Conservation (phyloP, 2,113 vertebrate genomes). For the Triplophysa siluroides region DNA sequence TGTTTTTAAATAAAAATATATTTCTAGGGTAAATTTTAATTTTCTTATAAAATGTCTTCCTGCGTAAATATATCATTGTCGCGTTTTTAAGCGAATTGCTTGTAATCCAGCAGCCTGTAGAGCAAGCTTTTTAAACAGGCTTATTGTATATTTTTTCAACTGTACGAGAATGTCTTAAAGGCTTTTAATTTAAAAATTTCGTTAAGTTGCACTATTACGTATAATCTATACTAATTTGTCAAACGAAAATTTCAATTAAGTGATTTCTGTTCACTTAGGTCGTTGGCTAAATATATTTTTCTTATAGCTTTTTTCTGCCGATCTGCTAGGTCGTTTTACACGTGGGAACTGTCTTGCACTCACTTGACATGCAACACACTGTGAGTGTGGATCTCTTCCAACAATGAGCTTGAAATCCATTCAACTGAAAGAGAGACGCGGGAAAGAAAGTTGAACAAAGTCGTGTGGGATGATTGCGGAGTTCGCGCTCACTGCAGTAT, state of each 20-base stretch:
- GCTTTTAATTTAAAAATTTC: background rate
- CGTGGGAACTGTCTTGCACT: constrained; percentile 73
- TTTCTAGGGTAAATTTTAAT: background rate
- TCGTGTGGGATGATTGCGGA: constrained; percentile 60
- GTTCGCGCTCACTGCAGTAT: constrained; percentile 51
- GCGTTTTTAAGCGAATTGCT: background rate
- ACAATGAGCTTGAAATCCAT: constrained; percentile 72
- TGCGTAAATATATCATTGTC: background rate
- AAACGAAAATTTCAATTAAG: background rate
- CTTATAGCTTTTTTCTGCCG: constrained; percentile 54
- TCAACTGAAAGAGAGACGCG: constrained; percentile 59
- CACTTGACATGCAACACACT: constrained; percentile 71
- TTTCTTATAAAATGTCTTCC: background rate
- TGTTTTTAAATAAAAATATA: too few species aligned
- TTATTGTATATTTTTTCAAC: background rate
- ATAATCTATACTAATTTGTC: background rate
- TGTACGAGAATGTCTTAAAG: too few species aligned
- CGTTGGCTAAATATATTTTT: constrained; percentile 52
- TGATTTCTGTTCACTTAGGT: background rate
- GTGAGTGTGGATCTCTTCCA: constrained; percentile 61
- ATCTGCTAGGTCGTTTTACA: constrained; percentile 57
- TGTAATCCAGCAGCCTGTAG: background rate
- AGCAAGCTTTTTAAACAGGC: background rate
- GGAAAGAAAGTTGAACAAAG: constrained; percentile 61
- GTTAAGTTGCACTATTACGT: background rate